phyloP scores from a whole-genome alignment of 92 coral and sea anemone species.

The Anthopleura xanthogrammica region DNA sequence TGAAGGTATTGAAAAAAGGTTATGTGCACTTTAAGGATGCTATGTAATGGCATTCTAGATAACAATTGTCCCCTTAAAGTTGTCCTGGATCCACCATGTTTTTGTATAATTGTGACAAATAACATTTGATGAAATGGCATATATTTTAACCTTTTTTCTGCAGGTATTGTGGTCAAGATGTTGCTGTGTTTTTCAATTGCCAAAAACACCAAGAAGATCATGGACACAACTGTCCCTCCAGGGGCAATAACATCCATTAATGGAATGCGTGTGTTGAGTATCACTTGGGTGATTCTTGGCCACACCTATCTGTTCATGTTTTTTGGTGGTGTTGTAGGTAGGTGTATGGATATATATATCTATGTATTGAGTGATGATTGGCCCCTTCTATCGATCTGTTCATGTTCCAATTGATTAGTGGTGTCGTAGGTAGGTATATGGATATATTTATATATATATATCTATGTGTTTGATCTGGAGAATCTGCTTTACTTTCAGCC shows the following conservation, averaged over 20 bases:
- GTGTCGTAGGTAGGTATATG: conserved; percentile 30
- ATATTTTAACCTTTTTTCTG: neutral
- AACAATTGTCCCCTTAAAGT: too few species aligned
- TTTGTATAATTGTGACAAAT: too few species aligned
- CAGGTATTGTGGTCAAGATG: conserved; percentile 26
- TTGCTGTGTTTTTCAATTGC: conserved; percentile 49
- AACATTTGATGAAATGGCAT: neutral
- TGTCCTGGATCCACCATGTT: too few species aligned
- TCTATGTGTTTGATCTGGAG: too few species aligned
- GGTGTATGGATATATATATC: conserved; percentile 7
- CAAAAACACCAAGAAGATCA: conserved; percentile 48
- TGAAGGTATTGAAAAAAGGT: too few species aligned
- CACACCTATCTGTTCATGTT: conserved; percentile 36
- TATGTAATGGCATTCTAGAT: too few species aligned
- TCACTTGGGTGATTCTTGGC: conserved; percentile 62
- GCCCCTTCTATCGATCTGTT: too few species aligned
- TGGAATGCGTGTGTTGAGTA: conserved; percentile 58
- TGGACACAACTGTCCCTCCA: conserved; percentile 49
- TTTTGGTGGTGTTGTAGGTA: conserved; percentile 21
- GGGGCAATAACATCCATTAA: conserved; percentile 54
- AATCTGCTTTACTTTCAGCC: too few species aligned
- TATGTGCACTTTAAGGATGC: too few species aligned
- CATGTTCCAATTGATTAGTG: conserved; percentile 13
- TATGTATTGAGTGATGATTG: too few species aligned
- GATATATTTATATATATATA: too few species aligned